Base-by-base conservation (phyloP, 2,113 vertebrate genomes). In the Campylomormyrus tamandua region DNA sequence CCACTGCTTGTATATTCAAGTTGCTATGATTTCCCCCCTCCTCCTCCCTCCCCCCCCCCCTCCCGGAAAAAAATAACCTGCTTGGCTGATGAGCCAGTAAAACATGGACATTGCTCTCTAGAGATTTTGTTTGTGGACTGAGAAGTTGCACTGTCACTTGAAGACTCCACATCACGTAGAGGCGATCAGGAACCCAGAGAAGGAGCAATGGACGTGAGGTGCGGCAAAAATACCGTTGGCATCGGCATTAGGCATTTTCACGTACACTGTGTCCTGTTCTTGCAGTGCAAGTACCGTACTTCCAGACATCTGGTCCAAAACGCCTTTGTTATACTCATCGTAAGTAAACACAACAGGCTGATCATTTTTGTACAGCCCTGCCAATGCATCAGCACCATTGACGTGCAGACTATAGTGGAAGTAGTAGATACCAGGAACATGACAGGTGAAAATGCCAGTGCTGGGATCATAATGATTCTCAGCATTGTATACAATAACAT, bases 221-320 rank as follows among this genome's bases (percentile, higher is more conserved):
- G 98, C 98, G 21, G 99, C 98, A 92, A 98, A 99, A 91, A 99
- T 96, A 19, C 98, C 98, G 35, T 97, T 98, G 3, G 97, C 98
- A 92, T 98, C 98, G 31, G 97, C 95, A 24, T 97, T 97, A 15
- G 98, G 98, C 93, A 99, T 95, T 92, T 99, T 97, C 27, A 99
- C 92, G 94, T 97, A 99, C 88, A 99, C 98, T 91, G 98, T 98
- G 92, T 99, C 99, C 0, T 98, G 97, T 93, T 98, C 97, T n/a
- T 96, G 96, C 13, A 99, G 97, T 83, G 97, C 95, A 0, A 99
- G 92, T 50, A 99, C 95, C 49, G 97, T 96, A 0, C 99, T 99
- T 15, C 99, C 98, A 8, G 99, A 99, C 94, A 99, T 98, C 95
- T 99, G 98, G 92, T 99, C 99, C 92, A 99, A 95, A 92, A 98